Percentiles rank a stretch among this genome's conserved stretches.
These are phyloP conservation scores for Artibeus jamaicensis DNA, from an alignment of 2,797 vertebrate genomes.

Conservation along the genomic window DNA sequence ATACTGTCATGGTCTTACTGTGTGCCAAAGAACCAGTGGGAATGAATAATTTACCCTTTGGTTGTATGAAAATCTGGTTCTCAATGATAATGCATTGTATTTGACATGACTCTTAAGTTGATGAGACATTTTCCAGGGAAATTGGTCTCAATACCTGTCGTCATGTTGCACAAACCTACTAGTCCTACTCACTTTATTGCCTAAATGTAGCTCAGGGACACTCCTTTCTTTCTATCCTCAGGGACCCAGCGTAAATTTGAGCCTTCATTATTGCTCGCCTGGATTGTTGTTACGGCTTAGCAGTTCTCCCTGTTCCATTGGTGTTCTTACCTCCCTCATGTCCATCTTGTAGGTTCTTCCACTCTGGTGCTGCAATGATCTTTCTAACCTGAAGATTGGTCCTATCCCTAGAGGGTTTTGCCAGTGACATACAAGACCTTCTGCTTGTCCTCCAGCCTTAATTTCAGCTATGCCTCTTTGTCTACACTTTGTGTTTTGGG, in stretches of 20 bases:
- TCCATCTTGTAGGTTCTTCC: background rate
- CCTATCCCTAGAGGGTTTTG: background rate
- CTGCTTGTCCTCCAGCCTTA: background rate
- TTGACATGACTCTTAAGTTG: background rate
- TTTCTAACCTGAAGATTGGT: background rate
- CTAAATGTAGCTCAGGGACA: background rate
- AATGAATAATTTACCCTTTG: background rate
- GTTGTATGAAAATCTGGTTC: background rate
- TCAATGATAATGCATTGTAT: background rate
- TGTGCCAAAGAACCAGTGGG: background rate
- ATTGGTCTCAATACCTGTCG: background rate
- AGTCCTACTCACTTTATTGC: background rate
- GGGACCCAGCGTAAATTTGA: background rate
- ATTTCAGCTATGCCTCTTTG: background rate
- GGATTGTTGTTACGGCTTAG: background rate
- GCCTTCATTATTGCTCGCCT: background rate
- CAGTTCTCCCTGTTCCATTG: background rate
- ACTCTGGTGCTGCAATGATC: background rate
- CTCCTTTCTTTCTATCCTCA: background rate
- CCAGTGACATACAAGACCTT: background rate
- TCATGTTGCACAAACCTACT: background rate
- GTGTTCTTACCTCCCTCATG: background rate
- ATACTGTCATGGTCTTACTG: background rate
- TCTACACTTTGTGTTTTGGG: background rate
- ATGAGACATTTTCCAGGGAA: constrained; percentile 5